These are phyloP conservation scores for Limnephilus lunatus DNA, from an alignment of 2,888 invertebrate genomes.

Conservation along the genomic window DNA sequence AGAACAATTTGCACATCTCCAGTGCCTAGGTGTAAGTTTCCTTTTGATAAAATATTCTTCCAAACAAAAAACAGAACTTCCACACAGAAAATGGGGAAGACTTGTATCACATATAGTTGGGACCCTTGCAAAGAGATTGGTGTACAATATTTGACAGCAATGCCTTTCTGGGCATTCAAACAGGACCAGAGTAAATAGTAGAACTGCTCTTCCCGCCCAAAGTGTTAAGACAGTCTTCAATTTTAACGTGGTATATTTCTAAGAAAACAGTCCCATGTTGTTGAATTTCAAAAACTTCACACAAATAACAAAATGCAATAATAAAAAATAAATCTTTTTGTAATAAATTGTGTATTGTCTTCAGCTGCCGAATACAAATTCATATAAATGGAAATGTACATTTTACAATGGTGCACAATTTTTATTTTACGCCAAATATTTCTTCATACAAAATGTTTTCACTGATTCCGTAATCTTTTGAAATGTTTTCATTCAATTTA, in stretches of 20 bases:
- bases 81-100: no score
- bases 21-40: no score
- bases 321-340: background rate
- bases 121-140: no score
- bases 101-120: no score
- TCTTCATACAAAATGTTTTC: background rate
- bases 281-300: background rate
- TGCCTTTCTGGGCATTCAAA: no score
- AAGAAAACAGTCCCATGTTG: background rate
- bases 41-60: no score
- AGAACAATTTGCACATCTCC: no score
- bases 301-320: background rate
- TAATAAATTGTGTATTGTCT: background rate
- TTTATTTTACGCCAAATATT: background rate
- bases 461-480: background rate
- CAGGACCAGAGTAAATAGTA: no score
- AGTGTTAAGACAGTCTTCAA: background rate
- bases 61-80: no score
- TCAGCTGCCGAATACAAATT: background rate
- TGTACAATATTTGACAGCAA: no score
- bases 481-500: no score
- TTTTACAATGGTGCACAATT: background rate
- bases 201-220: background rate
- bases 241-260: background rate
- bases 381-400: background rate